Evolutionary conservation across 2,113 vertebrate species (phyloP).

Genomic region (Chaetorhynchus papuensis): DNA sequence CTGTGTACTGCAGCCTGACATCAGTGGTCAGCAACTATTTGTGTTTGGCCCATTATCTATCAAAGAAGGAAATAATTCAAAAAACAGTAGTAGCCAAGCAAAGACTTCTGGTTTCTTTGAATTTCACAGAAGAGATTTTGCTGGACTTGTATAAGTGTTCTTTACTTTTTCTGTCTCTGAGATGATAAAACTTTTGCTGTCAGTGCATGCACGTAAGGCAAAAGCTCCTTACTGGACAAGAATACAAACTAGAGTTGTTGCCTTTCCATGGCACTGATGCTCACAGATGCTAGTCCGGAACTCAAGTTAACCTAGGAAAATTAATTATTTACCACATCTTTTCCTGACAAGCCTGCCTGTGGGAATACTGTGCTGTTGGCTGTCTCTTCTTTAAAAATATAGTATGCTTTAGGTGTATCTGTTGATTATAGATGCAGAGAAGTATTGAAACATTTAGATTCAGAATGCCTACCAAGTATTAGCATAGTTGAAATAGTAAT

Average conservation of each 20-base stretch:
- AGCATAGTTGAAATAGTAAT: conserved; percentile 2
- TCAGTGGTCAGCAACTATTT: background rate
- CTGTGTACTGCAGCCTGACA: background rate
- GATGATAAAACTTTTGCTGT: background rate
- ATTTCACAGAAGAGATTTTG: background rate
- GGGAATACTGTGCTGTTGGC: background rate
- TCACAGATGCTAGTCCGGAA: conserved; percentile 7
- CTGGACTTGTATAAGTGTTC: background rate
- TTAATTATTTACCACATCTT: conserved; percentile 22
- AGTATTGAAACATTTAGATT: conserved; percentile 6
- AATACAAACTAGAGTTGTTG: conserved; percentile 11
- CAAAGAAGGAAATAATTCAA: background rate
- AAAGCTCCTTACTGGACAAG: background rate
- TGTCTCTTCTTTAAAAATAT: conserved; percentile 8
- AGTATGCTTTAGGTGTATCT: background rate
- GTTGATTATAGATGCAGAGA: conserved; percentile 15
- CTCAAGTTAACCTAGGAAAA: conserved; percentile 57
- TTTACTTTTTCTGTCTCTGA: background rate
- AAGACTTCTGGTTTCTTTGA: background rate
- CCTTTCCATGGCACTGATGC: background rate
- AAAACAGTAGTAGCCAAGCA: background rate
- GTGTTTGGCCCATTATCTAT: background rate
- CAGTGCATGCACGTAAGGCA: background rate
- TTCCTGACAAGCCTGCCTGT: conserved; percentile 14
- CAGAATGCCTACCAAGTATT: background rate